Conservation (phyloP, 2,113 vertebrate species). For the Mormyrus iriodes region DNA sequence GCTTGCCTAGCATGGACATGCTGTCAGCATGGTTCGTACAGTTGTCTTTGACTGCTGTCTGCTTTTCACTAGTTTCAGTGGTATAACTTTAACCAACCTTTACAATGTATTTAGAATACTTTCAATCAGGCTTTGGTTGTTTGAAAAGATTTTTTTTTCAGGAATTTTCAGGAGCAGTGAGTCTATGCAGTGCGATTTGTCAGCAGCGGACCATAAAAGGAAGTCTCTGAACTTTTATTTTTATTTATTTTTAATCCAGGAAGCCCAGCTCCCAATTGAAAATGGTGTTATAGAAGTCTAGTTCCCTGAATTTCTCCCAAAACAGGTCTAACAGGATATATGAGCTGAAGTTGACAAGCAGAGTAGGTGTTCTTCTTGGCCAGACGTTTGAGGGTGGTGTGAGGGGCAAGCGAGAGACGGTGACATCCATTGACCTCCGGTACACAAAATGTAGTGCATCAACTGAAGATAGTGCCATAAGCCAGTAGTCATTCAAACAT, state of each 20-base stretch:
- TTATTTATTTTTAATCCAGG: not conserved
- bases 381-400: not conserved
- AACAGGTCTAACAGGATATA: not conserved
- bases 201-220: no score
- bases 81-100: not conserved
- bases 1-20: not conserved
- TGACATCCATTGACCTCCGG: not conserved
- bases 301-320: not conserved
- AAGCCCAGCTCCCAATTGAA: not conserved
- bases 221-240: not conserved
- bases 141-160: no score
- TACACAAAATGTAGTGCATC: not conserved
- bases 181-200: no score
- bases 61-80: not conserved
- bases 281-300: not conserved
- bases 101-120: not conserved
- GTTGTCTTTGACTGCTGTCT: not conserved
- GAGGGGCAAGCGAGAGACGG: not conserved
- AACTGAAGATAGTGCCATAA: not conserved
- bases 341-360: not conserved
- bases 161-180: no score
- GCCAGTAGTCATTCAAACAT: not conserved
- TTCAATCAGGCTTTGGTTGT: no score
- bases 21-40: not conserved
- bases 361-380: not conserved